Evolutionary conservation across 2,113 vertebrate species (phyloP).

Genomic region (Passer domesticus): DNA sequence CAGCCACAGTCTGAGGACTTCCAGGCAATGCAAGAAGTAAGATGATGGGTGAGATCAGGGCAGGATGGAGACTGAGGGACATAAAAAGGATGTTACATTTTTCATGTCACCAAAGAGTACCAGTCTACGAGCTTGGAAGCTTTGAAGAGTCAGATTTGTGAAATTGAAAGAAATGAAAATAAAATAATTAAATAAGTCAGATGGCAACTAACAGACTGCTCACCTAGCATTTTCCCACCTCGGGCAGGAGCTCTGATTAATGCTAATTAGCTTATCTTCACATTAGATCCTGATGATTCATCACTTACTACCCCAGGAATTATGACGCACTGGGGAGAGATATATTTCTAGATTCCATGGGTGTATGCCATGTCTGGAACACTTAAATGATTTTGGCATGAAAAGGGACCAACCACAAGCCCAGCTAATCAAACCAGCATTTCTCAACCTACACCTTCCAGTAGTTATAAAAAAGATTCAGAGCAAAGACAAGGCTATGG

Average conservation of each 20-base stretch:
- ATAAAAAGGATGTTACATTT: neutral
- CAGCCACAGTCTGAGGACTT: neutral
- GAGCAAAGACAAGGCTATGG: conserved; percentile 58
- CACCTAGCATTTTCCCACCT: conserved; percentile 64
- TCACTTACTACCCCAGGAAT: conserved; percentile 68
- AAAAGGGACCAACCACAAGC: conserved; percentile 67
- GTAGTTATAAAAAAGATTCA: conserved; percentile 54
- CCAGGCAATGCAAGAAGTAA: neutral
- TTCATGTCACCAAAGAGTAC: neutral
- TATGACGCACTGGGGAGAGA: conserved; percentile 65
- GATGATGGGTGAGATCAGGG: neutral
- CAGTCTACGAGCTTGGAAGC: neutral
- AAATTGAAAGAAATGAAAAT: conserved; percentile 31
- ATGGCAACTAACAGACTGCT: conserved; percentile 55
- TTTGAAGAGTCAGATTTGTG: neutral
- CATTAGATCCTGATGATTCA: conserved; percentile 67
- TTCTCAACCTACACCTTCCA: conserved; percentile 69
- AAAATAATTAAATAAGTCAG: conserved; percentile 42
- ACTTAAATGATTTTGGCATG: conserved; percentile 65
- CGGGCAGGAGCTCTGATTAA: conserved; percentile 66
- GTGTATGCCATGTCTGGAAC: conserved; percentile 68
- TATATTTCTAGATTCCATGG: conserved; percentile 66
- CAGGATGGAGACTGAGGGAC: neutral
- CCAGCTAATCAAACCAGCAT: conserved; percentile 66
- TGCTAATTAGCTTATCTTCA: conserved; percentile 64